A percentile compares a stretch with the other conserved stretches of the same genome.
phyloP scores from a whole-genome alignment of 1,140 invertebrate genomes.

The Mylabris phalerata region DNA sequence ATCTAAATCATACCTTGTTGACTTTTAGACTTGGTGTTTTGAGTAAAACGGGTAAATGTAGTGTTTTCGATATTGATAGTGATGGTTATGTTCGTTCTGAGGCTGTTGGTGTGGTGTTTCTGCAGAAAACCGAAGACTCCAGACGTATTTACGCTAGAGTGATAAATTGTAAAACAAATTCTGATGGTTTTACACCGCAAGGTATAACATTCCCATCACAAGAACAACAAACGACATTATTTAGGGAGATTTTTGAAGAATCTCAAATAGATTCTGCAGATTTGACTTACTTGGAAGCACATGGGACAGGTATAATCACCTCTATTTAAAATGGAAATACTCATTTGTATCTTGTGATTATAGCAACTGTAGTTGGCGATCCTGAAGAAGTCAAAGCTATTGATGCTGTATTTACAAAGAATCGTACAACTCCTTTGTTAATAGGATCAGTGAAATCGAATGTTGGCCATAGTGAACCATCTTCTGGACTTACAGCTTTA shows the following conservation, averaged over 20 bases:
- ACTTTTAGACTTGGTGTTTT: conserved; percentile 69
- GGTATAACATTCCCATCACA: conserved; percentile 90
- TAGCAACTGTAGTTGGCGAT: conserved; percentile 65
- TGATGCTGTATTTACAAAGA: conserved; percentile 71
- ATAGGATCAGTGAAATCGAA: conserved; percentile 93
- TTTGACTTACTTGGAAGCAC: conserved; percentile 82
- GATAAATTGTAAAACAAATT: conserved; percentile 61
- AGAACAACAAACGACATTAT: conserved; percentile 66
- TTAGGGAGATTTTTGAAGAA: conserved; percentile 83
- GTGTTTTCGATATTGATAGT: conserved; percentile 79
- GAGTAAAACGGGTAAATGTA: conserved; percentile 76
- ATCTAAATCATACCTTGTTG: not conserved
- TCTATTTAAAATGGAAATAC: no score
- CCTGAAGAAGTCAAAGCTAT: conserved; percentile 83
- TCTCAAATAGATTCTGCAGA: conserved; percentile 62
- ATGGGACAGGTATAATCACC: conserved; percentile 64
- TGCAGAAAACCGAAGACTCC: conserved; percentile 76
- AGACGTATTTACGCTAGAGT: conserved; percentile 62
- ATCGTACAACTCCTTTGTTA: conserved; percentile 58
- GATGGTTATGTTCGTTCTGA: conserved; percentile 70
- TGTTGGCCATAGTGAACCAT: conserved; percentile 87
- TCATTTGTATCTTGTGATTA: no score
- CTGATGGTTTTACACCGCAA: conserved; percentile 69
- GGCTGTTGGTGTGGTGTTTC: conserved; percentile 67
- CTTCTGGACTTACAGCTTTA: conserved; percentile 82